Conservation (phyloP, 2,113 vertebrate species). For the Phrynosoma blainvillii region DNA sequence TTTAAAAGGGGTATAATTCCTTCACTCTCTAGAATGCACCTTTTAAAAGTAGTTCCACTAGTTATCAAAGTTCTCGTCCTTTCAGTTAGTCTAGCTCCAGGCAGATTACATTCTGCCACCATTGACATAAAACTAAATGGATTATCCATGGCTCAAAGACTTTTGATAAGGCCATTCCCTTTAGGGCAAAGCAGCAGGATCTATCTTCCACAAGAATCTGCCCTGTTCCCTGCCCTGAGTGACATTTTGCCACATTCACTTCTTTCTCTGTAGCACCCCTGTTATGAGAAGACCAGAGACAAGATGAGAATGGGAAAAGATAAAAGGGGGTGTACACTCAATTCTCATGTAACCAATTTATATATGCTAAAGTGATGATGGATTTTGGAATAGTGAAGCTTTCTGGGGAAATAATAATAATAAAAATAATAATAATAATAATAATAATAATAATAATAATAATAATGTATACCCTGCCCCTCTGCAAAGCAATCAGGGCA, state of each 20-base stretch:
- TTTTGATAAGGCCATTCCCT: conserved; percentile 45
- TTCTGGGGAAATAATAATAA: not conserved
- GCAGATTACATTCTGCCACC: conserved; percentile 54
- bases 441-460: too few relatives aligned
- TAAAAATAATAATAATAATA: too few relatives aligned
- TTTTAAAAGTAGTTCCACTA: not conserved
- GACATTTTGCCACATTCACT: fast-evolving
- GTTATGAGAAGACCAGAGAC: not conserved
- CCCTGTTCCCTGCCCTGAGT: fast-evolving
- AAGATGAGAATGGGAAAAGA: not conserved
- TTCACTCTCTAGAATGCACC: conserved; percentile 36
- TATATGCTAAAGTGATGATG: not conserved
- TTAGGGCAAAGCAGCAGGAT: conserved; percentile 15
- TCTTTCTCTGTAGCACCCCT: not conserved
- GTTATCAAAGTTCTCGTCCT: conserved; percentile 15
- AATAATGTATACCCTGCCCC: too few relatives aligned
- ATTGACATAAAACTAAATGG: conserved; percentile 55
- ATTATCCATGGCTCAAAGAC: conserved; percentile 39
- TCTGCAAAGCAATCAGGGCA: too few relatives aligned
- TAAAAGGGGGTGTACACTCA: not conserved
- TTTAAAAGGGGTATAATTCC: conserved; percentile 59
- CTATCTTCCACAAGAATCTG: conserved; percentile 14
- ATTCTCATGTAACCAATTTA: not conserved
- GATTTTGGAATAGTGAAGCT: not conserved
- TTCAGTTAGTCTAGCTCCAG: conserved; percentile 37